phyloP scores from a whole-genome alignment of 2,113 vertebrate genomes.

The Notarius lentiginosus region DNA sequence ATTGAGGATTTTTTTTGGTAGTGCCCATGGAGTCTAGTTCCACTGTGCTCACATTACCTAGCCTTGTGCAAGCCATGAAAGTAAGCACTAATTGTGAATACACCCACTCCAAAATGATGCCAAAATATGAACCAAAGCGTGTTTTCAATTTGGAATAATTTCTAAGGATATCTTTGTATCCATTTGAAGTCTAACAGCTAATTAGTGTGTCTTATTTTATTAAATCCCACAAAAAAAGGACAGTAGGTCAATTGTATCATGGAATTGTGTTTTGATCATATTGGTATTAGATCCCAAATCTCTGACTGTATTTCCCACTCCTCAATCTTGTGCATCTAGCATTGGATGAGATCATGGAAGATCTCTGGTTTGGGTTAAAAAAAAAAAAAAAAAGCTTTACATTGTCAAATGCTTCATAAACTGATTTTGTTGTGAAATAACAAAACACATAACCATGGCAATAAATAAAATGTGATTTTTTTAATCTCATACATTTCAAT shows the following conservation, averaged over 20 bases:
- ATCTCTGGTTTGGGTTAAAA: slow-evolving; percentile 55
- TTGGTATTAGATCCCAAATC: slow-evolving; percentile 10
- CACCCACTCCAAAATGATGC: background rate
- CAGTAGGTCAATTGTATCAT: background rate
- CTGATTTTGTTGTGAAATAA: slow-evolving; percentile 69
- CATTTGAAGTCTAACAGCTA: background rate
- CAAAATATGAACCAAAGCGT: slow-evolving; percentile 19
- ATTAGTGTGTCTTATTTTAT: slow-evolving; percentile 12
- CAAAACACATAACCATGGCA: slow-evolving; percentile 62
- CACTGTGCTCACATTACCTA: background rate
- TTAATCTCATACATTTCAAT: slow-evolving; percentile 61
- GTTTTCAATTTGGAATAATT: slow-evolving; percentile 27
- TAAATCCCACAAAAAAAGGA: slow-evolving; percentile 6
- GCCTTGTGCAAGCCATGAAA: background rate
- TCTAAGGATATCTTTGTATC: slow-evolving; percentile 9
- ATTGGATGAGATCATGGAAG: slow-evolving; percentile 70
- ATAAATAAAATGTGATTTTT: slow-evolving; percentile 58
- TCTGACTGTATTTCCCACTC: slow-evolving; percentile 18
- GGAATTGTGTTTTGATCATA: background rate
- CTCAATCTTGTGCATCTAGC: slow-evolving; percentile 65
- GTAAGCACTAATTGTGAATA: background rate
- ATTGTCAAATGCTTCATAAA: slow-evolving; percentile 51
- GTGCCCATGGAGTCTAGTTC: background rate
- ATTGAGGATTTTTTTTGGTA: background rate
- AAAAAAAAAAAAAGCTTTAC: slow-evolving; percentile 51